Evolutionary conservation across 2,113 vertebrate genomes (phyloP).

Genomic region (Eupsittula cactorum): DNA sequence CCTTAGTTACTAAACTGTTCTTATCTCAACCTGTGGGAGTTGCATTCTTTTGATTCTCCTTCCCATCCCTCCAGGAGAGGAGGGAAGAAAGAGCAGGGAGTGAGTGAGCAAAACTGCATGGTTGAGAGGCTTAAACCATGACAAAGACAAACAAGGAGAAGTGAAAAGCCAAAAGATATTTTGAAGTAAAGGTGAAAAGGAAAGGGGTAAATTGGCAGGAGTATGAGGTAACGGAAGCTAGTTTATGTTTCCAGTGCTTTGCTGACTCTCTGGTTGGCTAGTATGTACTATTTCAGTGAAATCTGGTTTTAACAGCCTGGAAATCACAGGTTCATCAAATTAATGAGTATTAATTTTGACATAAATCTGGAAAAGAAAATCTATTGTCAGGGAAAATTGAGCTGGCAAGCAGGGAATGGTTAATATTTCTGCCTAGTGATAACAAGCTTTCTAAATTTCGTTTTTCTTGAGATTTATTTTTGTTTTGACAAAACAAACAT

Average conservation of each 20-base stretch:
- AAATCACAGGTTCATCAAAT: slow-evolving; percentile 22
- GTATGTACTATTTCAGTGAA: background rate
- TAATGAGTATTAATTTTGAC: slow-evolving; percentile 7
- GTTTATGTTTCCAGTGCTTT: background rate
- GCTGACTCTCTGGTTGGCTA: background rate
- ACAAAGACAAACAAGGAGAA: background rate
- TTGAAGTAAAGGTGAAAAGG: background rate
- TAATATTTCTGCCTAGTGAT: background rate
- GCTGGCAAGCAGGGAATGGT: background rate
- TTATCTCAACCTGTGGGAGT: too few species aligned
- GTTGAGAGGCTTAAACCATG: too few species aligned
- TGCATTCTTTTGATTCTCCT: too few species aligned
- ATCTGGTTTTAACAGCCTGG: background rate
- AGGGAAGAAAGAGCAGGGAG: too few species aligned
- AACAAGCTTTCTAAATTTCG: background rate
- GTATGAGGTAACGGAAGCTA: background rate
- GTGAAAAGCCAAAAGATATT: background rate
- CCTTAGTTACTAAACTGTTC: too few species aligned
- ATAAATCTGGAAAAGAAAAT: slow-evolving; percentile 11
- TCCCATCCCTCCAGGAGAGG: too few species aligned
- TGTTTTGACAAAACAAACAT: background rate
- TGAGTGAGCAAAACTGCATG: too few species aligned
- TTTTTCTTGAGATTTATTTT: background rate
- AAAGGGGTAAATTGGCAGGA: background rate
- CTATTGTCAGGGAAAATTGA: background rate